Conservation (phyloP, 2,113 vertebrate genomes). For the Pseudorectes ferrugineus region DNA sequence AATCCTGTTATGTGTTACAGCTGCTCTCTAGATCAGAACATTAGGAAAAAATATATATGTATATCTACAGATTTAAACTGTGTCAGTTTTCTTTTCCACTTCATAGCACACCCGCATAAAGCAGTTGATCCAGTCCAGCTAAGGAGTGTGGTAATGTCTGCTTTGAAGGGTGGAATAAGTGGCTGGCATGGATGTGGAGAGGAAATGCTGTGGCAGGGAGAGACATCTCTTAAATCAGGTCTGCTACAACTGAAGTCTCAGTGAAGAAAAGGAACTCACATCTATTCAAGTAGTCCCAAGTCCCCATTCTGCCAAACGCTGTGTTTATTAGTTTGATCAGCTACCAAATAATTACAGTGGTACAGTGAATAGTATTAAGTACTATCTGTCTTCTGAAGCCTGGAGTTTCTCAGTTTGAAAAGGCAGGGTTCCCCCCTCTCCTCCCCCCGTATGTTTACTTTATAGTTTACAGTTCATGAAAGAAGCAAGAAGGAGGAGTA, state of each 20-base stretch:
- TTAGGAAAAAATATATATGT: background rate
- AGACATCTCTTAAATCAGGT: background rate
- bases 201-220: background rate
- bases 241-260: background rate
- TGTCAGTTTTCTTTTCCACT: background rate
- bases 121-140: background rate
- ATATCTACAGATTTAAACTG: background rate
- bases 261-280: background rate
- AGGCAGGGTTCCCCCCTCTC: background rate
- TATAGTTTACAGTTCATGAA: conserved; percentile 27
- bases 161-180: background rate
- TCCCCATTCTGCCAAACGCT: background rate
- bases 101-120: background rate
- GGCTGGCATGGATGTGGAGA: background rate
- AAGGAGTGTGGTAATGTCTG: background rate
- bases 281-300: background rate
- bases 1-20: background rate
- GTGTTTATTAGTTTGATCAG: conserved; percentile 33
- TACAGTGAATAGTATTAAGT: background rate
- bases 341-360: conserved; percentile 14
- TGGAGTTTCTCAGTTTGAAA: conserved; percentile 23
- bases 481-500: conserved; percentile 20
- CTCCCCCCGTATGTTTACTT: background rate
- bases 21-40: background rate
- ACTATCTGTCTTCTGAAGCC: background rate